Base-by-base conservation (phyloP, 2,797 vertebrate genomes). In the Pteronotus mesoamericanus region DNA sequence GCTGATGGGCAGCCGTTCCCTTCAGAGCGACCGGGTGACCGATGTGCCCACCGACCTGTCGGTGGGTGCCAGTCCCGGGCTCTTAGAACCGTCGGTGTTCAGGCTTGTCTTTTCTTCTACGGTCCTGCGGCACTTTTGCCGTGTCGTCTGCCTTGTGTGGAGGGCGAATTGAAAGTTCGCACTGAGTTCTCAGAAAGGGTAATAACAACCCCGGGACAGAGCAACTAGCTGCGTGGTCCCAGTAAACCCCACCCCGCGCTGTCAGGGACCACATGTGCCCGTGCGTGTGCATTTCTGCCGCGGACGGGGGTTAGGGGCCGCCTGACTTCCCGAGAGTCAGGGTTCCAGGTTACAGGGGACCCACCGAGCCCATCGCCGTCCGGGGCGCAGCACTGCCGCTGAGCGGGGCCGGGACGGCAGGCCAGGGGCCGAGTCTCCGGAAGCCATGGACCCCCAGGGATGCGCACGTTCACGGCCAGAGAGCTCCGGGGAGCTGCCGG, bases 1-100 rank as follows among this genome's bases (percentile, higher is more conserved):
- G 94, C 97, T 96, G 98, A 97, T 88, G 96, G 92, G 87, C 97
- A 97, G 96, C 95, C 94, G 75, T 87, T 97, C 98, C 94, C 96
- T 96, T 68, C 95, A 94, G 78, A 89, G 72, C 94, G 80, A 53
- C 79, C 64, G 94, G 95, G 98, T 98, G 87, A 87, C 97, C 84
- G 89, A 98, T 97, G 97, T 97, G 93, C 94, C 97, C 96, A 92
- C 2, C 95, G 90, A 95, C 91, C 59, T 93, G 90, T 96, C 94
- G 37, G 86, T 61, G 96, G 96, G 96, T 93, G 97, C 96, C 1
- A 8, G 88, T 44, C 91, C 97, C 95, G 51, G 96, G 94, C 64
- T 92, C 91, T 95, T n/a, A 22, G 21, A 0, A 2, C 14, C 0
- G 16, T 4, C n/a, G 24, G 2, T 32, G 3, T 51, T 42, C 2